These are phyloP conservation scores for Prinia subflava DNA, from an alignment of 2,113 vertebrate genomes.

Conservation along the genomic window DNA sequence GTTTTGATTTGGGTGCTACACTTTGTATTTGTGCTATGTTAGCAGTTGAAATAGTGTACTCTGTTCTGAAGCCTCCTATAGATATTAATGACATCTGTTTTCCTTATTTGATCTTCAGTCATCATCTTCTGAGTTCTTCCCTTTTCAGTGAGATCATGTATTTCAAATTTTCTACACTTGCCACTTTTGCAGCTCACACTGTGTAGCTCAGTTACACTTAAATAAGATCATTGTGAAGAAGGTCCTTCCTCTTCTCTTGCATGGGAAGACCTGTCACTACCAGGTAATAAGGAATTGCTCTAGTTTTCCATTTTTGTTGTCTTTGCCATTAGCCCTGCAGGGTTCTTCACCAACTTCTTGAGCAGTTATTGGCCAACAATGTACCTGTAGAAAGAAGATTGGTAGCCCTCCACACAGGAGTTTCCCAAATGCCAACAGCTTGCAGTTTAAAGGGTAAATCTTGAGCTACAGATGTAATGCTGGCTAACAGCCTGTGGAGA, in stretches of 20 bases:
- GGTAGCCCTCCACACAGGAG: too few relatives aligned
- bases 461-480: not conserved
- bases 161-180: not conserved
- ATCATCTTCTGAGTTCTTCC: not conserved
- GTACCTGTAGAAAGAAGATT: not conserved
- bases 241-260: not conserved
- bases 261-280: not conserved
- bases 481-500: not conserved
- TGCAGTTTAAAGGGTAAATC: not conserved
- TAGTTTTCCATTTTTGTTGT: not conserved
- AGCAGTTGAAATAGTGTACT: not conserved
- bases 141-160: not conserved
- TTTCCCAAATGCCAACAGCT: not conserved
- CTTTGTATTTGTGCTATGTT: not conserved
- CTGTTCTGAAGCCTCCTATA: not conserved
- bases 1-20: not conserved
- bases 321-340: not conserved
- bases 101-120: not conserved
- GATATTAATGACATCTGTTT: not conserved
- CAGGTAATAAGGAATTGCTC: not conserved
- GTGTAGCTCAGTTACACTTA: not conserved
- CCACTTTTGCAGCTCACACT: not conserved
- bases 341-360: not conserved
- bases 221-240: not conserved
- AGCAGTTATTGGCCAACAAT: not conserved